Evolutionary conservation across 1,140 invertebrate species (phyloP), one percentile per base, ranked within the genome.

Genomic region (Papilio polyxenes): DNA sequence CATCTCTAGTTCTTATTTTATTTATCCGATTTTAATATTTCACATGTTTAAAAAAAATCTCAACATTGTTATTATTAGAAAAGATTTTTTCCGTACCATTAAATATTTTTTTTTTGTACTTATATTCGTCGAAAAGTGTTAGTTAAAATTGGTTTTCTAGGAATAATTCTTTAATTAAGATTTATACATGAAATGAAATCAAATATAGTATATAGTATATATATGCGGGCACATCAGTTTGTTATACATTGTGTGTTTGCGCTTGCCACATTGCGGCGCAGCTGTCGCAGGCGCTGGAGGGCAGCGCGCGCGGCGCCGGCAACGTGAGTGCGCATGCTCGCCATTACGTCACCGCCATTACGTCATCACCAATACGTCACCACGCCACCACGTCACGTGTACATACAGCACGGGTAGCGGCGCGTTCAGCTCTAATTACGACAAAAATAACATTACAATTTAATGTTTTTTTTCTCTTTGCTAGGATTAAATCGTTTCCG

Each of bases 261-360:
- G 89, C 87, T 85, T 88, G 88, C 31, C 15, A 37, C 87, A 88
- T 87, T 89, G 85, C 87, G 89, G 80, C 84, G 87, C 92, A 94
- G 93, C 91, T 94, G 87, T 90, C 93, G 87, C 92, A 93, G 90
- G 92, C 92, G 86, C 90, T 92, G 88, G 93, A 94, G 92, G 88
- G 82, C 88, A 91, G 90, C 75, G 89, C 88, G 87, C 93, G 93
- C 91, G 91, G 89, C 88, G 92, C 92, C 83, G 91, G 87, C 85
- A 93, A 93, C 91, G 92, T 94, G 92, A 94, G 93, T 93, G 85
- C 84, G 89, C 92, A 92, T 92, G 90, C 88, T 88, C 84, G 83
- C 85, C 80, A 83, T 85, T 82, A 86, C 82, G 84, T 82, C 83
- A 79, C 77, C 84, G 62, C 75, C 76, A 84, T 85, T 85, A 82